Conservation (phyloP, 1,140 invertebrate species). For the Tetraneura akinire region DNA sequence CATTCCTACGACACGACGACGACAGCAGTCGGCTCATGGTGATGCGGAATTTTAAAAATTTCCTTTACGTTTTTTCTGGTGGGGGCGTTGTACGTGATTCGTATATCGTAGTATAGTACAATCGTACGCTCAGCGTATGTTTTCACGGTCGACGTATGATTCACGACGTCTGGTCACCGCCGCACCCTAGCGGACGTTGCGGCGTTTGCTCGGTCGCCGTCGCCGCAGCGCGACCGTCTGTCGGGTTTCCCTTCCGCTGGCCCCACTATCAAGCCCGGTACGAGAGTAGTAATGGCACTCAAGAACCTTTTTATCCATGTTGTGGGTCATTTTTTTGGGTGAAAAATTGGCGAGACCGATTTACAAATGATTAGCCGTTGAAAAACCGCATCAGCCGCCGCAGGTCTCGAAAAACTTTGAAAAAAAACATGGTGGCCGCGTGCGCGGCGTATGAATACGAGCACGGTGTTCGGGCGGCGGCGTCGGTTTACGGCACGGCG, state of each 20-base stretch:
- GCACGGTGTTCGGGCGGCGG: neutral
- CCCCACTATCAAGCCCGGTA: neutral
- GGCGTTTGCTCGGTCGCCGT: neutral
- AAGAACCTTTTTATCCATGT: neutral
- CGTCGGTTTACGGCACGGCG: constrained; percentile 28
- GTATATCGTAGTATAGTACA: too few species aligned
- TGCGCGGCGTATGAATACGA: constrained; percentile 43
- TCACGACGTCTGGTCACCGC: neutral
- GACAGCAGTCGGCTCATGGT: too few species aligned
- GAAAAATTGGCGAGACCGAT: too few species aligned
- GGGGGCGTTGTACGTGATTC: neutral
- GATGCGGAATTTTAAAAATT: neutral
- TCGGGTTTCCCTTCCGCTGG: neutral
- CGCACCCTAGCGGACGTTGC: constrained; percentile 6
- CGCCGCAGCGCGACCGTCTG: neutral
- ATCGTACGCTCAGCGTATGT: neutral
- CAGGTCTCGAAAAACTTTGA: neutral
- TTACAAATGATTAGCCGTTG: accelerated
- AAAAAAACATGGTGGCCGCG: constrained; percentile 47
- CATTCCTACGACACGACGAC: too few species aligned
- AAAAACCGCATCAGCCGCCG: neutral
- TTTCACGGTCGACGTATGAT: constrained; percentile 23
- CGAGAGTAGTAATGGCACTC: neutral
- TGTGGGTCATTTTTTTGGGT: neutral
- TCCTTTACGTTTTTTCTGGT: neutral